Evolutionary conservation across 2,888 invertebrate species (phyloP).

Genomic region (Hypena proboscidalis): DNA sequence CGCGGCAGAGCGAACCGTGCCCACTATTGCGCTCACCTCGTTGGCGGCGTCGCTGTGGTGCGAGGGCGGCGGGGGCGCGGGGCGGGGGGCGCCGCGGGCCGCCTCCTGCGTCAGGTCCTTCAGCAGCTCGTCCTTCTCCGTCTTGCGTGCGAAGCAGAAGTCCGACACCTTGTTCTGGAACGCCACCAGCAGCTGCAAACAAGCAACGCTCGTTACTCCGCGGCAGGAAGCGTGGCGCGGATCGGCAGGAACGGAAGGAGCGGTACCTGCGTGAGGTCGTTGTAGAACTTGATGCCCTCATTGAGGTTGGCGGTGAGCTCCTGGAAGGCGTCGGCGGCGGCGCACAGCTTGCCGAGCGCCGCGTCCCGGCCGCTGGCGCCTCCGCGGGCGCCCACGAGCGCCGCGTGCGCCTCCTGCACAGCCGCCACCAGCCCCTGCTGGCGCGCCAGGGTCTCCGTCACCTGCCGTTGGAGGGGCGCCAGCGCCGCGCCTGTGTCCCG

Average conservation of each 20-base stretch:
- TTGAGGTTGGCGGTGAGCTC: conserved; percentile 96
- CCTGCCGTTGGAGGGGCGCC: conserved; percentile 86
- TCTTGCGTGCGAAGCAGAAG: conserved; percentile 99
- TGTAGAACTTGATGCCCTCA: conserved; percentile 98
- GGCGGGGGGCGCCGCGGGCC: conserved; percentile 86
- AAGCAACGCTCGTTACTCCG: conserved; percentile 5
- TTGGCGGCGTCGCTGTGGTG: conserved; percentile 41
- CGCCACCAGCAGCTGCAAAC: conserved; percentile 91
- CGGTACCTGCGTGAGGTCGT: conserved; percentile 92
- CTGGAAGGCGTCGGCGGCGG: conserved; percentile 96
- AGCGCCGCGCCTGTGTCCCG: conserved; percentile 86
- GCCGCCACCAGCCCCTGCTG: conserved; percentile 86
- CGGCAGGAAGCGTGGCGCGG: not conserved
- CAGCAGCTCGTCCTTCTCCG: conserved; percentile 98
- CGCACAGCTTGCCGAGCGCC: conserved; percentile 93
- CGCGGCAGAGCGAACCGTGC: conserved; percentile 49
- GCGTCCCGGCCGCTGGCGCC: conserved; percentile 89
- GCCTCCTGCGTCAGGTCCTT: conserved; percentile 96
- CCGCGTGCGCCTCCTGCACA: conserved; percentile 73
- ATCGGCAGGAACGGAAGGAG: not conserved
- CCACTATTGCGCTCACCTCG: conserved; percentile 45
- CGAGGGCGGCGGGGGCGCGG: conserved; percentile 59
- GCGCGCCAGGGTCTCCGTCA: conserved; percentile 38
- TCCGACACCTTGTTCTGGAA: conserved; percentile 99
- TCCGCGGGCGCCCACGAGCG: conserved; percentile 62